A percentile compares a stretch with the other conserved stretches of the same genome.
Evolutionary conservation across 2,888 invertebrate genomes (phyloP).

Genomic region (Drosophila anomalata): DNA sequence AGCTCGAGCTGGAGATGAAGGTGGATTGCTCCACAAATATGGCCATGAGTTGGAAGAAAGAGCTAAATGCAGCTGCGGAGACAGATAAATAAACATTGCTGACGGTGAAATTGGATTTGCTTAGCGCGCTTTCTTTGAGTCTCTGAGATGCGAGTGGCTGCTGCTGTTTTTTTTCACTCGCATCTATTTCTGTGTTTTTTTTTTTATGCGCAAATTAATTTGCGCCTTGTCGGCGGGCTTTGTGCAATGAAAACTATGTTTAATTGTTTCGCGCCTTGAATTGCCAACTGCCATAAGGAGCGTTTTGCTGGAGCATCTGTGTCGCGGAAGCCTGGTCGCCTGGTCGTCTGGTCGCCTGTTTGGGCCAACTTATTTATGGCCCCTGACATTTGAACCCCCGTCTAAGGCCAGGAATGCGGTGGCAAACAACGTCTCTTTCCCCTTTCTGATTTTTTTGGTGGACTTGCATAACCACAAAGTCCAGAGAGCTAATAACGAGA

Average conservation of each 20-base stretch:
- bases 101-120: slow-evolving; percentile 76
- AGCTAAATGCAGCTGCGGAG: slow-evolving; percentile 59
- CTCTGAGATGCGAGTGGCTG: slow-evolving; percentile 53
- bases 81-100: slow-evolving; percentile 69
- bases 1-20: slow-evolving; percentile 31
- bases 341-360: slow-evolving; percentile 29
- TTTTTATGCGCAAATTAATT: slow-evolving; percentile 68
- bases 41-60: slow-evolving; percentile 67
- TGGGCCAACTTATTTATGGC: slow-evolving; percentile 70
- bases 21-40: slow-evolving; percentile 70
- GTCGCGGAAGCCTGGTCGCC: slow-evolving; percentile 39
- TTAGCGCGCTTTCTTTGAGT: slow-evolving; percentile 76
- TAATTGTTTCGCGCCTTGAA: slow-evolving; percentile 77
- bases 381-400: slow-evolving; percentile 69
- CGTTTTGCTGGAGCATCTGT: slow-evolving; percentile 28
- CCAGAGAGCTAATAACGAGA: slow-evolving; percentile 2
- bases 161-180: slow-evolving; percentile 35
- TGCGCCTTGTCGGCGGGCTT: slow-evolving; percentile 67
- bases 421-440: slow-evolving; percentile 43
- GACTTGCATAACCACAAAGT: slow-evolving; percentile 61
- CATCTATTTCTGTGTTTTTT: slow-evolving; percentile 25
- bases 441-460: slow-evolving; percentile 16
- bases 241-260: slow-evolving; percentile 80
- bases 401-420: slow-evolving; percentile 60
- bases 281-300: slow-evolving; percentile 51